Evolutionary conservation across 2,797 vertebrate species (phyloP), one percentile per base, ranked within the genome.

Genomic region (Phoebastria nigripes): DNA sequence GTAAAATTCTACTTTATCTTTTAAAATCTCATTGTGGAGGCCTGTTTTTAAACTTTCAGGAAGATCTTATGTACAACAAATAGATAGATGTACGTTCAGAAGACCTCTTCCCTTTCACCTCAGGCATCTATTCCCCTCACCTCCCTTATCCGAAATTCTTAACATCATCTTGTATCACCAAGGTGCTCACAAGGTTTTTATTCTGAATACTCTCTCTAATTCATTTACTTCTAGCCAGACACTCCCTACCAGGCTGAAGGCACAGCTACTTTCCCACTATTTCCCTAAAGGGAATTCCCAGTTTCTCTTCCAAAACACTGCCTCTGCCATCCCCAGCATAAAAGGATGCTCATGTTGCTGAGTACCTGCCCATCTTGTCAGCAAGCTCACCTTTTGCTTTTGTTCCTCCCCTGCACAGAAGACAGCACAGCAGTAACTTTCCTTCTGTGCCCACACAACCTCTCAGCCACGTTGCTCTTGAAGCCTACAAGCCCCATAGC

Each of bases 271-370:
- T 82, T 80, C 37, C 15, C 18, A 49, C n/a, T 42, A 58, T 47
- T 63, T 87, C 58, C 31, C 22, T 51, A 35, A 89, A 52, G 6
- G 24, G 22, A 94, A 49, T 18, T 90, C 19, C 25, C 41, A 76
- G 19, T 2, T 72, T 89, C 66, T 31, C 44, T 91, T 79, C 24
- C 24, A 71, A 63, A 91, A 55, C 12, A 35, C 21, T 55, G 29
- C 4, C 37, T 24, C 54, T 15, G 6, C 31, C 0, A 0, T 28
- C 8, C 33, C 24, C 71, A 63, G 70, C 2, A 10, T 10, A 70
- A 11, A 81, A 71, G 35, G 22, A 39, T 29, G 8, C 29, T 74
- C 13, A 24, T 3, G 13, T 4, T 74, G n/a, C 28, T 28, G 12
- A 51, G 35, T 26, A 31, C 6, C 16, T 35, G 28, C 7, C 17